phyloP scores from a whole-genome alignment of 2,888 invertebrate genomes.

The Yponomeuta evonymella region DNA sequence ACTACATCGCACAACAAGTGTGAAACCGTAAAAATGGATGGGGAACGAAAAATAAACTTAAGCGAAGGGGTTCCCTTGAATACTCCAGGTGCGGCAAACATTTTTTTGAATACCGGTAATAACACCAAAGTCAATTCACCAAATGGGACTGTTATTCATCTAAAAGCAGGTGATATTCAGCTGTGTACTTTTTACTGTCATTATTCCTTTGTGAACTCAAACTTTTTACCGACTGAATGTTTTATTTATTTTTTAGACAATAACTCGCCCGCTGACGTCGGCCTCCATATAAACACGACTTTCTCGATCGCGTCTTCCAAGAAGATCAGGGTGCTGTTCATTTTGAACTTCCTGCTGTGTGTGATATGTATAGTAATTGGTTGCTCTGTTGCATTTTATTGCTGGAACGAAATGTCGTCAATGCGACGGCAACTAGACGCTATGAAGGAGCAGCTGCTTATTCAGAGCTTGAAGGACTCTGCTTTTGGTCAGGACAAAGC shows the following conservation, averaged over 20 bases:
- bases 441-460: conserved; percentile 51
- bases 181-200: neutral
- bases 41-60: conserved; percentile 57
- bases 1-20: too few species aligned
- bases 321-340: conserved; percentile 65
- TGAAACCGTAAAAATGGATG: conserved; percentile 41
- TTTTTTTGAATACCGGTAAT: conserved; percentile 65
- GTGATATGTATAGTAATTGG: conserved; percentile 58
- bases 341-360: conserved; percentile 62
- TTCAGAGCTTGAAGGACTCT: conserved; percentile 41
- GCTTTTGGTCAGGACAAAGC: conserved; percentile 32
- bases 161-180: conserved; percentile 60
- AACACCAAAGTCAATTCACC: conserved; percentile 50
- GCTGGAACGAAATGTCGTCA: conserved; percentile 61
- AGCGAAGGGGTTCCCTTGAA: conserved; percentile 64
- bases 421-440: conserved; percentile 58
- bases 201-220: neutral
- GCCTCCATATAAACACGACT: conserved; percentile 67
- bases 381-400: conserved; percentile 59
- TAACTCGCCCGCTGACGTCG: conserved; percentile 49
- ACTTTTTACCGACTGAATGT: conserved; percentile 14
- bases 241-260: conserved; percentile 50
- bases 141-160: conserved; percentile 65
- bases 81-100: conserved; percentile 60
- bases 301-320: conserved; percentile 69